phyloP scores from a whole-genome alignment of 1,140 invertebrate genomes.

The Holcopasites calliopsidis region DNA sequence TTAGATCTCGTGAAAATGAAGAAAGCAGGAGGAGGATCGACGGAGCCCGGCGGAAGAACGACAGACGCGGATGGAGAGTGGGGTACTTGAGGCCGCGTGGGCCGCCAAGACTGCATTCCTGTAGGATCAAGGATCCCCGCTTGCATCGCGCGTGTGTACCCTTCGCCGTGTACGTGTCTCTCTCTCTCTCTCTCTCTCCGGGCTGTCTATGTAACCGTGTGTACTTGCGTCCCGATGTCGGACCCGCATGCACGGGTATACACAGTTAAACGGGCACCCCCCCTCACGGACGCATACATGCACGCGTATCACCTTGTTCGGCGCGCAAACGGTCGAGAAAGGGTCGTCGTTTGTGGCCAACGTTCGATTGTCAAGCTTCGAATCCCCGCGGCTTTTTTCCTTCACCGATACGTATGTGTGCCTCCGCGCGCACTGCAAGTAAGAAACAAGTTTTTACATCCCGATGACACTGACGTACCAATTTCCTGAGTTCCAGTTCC shows the following conservation, averaged over 20 bases:
- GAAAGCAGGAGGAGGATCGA: slow-evolving; percentile 51
- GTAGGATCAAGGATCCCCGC: slow-evolving; percentile 76
- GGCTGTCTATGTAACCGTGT: not conserved
- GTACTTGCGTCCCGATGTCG: not conserved
- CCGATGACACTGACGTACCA: slow-evolving; percentile 57
- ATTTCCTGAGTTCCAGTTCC: slow-evolving; percentile 47
- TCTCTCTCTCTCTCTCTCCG: not conserved
- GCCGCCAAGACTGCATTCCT: slow-evolving; percentile 75
- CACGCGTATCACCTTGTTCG: not conserved
- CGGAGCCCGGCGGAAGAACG: slow-evolving; percentile 1
- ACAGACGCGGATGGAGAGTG: slow-evolving; percentile 36
- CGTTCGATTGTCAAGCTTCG: slow-evolving; percentile 55
- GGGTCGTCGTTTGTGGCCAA: slow-evolving; percentile 15
- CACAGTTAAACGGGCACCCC: slow-evolving; percentile 12
- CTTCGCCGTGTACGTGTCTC: slow-evolving; percentile 31
- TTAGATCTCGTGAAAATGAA: slow-evolving; percentile 73
- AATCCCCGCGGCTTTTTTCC: slow-evolving; percentile 50
- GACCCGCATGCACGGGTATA: not conserved
- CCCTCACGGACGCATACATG: not conserved
- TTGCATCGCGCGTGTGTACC: slow-evolving; percentile 56
- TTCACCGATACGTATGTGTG: not conserved
- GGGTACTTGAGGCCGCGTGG: slow-evolving; percentile 72
- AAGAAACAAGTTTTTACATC: slow-evolving; percentile 47
- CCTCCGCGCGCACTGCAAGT: not conserved
- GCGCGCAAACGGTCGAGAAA: slow-evolving; percentile 4